Percentiles rank a stretch among this genome's conserved stretches.
Evolutionary conservation across 2,888 invertebrate species (phyloP).

Genomic region (Xestia rhomboidea): DNA sequence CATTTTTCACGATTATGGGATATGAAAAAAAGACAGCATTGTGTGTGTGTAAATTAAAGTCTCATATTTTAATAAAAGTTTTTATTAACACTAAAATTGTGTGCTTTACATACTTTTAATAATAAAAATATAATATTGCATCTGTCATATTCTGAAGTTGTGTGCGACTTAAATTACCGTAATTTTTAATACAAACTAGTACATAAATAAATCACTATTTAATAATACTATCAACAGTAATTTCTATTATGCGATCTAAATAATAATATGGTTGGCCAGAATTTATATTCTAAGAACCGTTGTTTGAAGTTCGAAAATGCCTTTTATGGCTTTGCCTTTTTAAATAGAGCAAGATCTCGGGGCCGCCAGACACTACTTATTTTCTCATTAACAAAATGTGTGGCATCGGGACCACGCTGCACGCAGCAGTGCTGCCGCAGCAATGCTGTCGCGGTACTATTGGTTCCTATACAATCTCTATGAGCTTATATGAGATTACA

Average conservation of each 20-base stretch:
- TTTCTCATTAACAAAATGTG: too few species aligned
- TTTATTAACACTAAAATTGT: slow-evolving; percentile 37
- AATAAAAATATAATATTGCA: slow-evolving; percentile 63
- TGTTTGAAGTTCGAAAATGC: background rate
- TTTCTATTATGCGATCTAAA: slow-evolving; percentile 9
- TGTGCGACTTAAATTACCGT: slow-evolving; percentile 50
- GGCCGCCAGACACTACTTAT: too few species aligned
- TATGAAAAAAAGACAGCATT: too few species aligned
- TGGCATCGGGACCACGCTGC: too few species aligned
- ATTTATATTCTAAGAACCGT: background rate
- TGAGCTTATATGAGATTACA: too few species aligned
- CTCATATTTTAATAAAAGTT: slow-evolving; percentile 20
- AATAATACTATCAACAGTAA: slow-evolving; percentile 53
- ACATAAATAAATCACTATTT: slow-evolving; percentile 56
- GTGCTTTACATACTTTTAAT: slow-evolving; percentile 41
- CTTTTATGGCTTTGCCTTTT: background rate
- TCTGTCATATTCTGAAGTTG: slow-evolving; percentile 43
- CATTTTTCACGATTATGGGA: too few species aligned
- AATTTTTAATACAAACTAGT: slow-evolving; percentile 45
- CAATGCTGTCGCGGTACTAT: too few species aligned
- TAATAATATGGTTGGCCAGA: background rate
- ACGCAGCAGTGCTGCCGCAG: too few species aligned
- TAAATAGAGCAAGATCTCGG: too few species aligned
- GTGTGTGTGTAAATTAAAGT: slow-evolving; percentile 9
- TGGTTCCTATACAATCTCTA: too few species aligned